Evolutionary conservation across 1,140 invertebrate species (phyloP).

Genomic region (Cherax quadricarinatus): DNA sequence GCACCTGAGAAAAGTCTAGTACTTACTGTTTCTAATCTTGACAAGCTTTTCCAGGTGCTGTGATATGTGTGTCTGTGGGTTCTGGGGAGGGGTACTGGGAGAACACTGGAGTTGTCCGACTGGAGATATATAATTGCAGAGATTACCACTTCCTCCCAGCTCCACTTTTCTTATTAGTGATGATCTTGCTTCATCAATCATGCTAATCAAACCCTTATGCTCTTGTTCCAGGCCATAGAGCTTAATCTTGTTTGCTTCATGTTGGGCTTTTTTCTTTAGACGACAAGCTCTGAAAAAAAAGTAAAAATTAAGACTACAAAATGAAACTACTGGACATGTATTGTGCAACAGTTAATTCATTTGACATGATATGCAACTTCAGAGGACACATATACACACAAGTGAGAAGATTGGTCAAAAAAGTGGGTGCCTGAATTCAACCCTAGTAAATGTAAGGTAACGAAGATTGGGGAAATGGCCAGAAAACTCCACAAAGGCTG

Average conservation of each 20-base stretch:
- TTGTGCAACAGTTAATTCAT: too few species aligned
- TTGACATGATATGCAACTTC: too few species aligned
- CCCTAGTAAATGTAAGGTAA: too few species aligned
- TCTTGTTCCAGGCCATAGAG: constrained; percentile 94
- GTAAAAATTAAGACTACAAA: neutral
- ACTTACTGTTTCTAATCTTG: constrained; percentile 76
- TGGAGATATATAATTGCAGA: neutral
- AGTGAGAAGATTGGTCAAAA: too few species aligned
- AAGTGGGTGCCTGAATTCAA: too few species aligned
- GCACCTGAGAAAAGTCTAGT: constrained; percentile 74
- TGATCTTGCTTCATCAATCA: constrained; percentile 81
- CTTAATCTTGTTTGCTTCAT: constrained; percentile 97
- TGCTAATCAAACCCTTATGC: constrained; percentile 86
- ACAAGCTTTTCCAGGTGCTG: constrained; percentile 83
- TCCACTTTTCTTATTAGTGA: constrained; percentile 68
- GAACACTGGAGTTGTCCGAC: constrained; percentile 12
- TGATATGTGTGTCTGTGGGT: constrained; percentile 81
- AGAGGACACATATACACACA: too few species aligned
- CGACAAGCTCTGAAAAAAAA: constrained; percentile 86
- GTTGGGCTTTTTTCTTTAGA: constrained; percentile 95
- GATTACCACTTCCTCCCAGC: constrained; percentile 70
- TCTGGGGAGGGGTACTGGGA: constrained; percentile 76
- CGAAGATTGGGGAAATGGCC: too few species aligned
- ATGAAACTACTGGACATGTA: too few species aligned
- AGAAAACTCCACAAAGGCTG: too few species aligned